Evolutionary conservation across 1,140 invertebrate genomes (phyloP).

Genomic region (Macrostomum lignano): DNA sequence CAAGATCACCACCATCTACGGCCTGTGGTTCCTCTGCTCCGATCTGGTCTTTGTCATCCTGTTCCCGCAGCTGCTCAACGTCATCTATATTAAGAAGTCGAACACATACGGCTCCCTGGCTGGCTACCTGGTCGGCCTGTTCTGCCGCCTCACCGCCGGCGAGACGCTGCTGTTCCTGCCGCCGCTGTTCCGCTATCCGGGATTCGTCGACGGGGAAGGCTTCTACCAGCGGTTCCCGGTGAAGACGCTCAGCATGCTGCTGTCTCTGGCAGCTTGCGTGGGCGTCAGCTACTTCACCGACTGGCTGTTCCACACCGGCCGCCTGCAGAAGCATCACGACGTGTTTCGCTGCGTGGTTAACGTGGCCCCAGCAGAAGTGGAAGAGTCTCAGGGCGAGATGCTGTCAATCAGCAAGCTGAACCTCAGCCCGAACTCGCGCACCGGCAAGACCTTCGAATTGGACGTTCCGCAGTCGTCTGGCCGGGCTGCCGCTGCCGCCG

Average conservation of each 20-base stretch:
- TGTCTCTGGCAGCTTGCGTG: constrained; percentile 36
- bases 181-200: constrained; percentile 54
- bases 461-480: too few species aligned
- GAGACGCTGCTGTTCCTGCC: constrained; percentile 52
- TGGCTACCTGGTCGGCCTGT: constrained; percentile 51
- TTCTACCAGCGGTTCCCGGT: constrained; percentile 35
- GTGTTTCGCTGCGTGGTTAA: constrained; percentile 8
- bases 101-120: constrained; percentile 77
- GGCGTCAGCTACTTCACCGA: constrained; percentile 27
- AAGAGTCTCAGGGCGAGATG: too few species aligned
- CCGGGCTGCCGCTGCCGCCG: too few species aligned
- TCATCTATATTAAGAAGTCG: constrained; percentile 47
- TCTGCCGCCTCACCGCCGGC: constrained; percentile 55
- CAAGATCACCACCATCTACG: constrained; percentile 80
- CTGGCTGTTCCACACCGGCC: background rate
- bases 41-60: constrained; percentile 88
- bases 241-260: constrained; percentile 31
- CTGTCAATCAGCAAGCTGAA: too few species aligned
- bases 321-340: constrained; percentile 9
- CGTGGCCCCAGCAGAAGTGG: constrained; percentile 1
- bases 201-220: constrained; percentile 41
- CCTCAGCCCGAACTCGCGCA: too few species aligned
- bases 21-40: constrained; percentile 72
- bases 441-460: too few species aligned
- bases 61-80: constrained; percentile 84